Conservation (phyloP, 2,888 invertebrate genomes). For the Thecophora atra region DNA sequence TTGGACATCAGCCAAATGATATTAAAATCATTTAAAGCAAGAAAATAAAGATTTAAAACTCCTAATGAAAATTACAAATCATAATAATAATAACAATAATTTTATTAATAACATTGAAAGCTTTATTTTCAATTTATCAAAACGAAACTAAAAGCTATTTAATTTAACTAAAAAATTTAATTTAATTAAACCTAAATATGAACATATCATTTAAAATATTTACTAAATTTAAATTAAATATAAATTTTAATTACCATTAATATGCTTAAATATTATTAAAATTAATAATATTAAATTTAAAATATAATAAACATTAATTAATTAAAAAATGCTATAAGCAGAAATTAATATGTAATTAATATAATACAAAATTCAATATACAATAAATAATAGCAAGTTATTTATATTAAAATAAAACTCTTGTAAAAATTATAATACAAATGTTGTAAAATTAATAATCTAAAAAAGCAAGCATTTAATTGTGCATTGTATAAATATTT, state of each 20-base stretch:
- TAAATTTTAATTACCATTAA: constrained; percentile 11
- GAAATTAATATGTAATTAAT: no score
- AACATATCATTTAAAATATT: neutral
- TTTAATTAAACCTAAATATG: neutral
- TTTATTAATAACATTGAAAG: neutral
- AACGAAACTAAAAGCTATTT: neutral
- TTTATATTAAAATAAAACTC: neutral
- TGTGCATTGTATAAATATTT: no score
- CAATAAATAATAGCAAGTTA: no score
- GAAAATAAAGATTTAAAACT: constrained; percentile 39
- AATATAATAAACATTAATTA: no score
- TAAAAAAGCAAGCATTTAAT: no score
- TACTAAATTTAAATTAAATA: no score
- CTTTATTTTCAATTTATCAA: neutral
- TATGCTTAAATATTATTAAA: neutral
- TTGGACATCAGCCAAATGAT: constrained; percentile 61
- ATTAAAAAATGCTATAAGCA: no score
- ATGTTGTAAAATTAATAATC: no score
- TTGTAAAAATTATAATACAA: constrained; percentile 10
- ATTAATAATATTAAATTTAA: neutral
- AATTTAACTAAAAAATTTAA: neutral
- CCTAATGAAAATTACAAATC: no score
- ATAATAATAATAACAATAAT: neutral
- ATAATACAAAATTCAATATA: no score
- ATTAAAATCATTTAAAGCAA: constrained; percentile 38